Conservation (phyloP, 2,888 invertebrate genomes). For the Nomada lathburiana region DNA sequence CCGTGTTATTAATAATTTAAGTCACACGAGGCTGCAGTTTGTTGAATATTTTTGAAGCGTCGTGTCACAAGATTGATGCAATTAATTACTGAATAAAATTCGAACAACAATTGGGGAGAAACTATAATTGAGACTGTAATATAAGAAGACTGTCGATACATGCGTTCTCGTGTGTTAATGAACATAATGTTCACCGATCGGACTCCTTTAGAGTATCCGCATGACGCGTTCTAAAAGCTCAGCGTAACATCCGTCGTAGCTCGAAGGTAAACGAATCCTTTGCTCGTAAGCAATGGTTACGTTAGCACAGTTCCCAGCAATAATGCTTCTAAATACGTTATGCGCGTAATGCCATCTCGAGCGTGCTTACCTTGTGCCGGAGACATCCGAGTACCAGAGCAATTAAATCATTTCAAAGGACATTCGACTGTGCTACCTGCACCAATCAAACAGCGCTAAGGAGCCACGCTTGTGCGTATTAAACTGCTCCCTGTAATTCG, state of each 20-base stretch:
- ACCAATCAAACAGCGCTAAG: conserved; percentile 39
- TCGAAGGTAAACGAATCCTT: conserved; percentile 27
- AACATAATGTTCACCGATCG: neutral
- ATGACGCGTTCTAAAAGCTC: neutral
- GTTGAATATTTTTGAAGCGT: too few species aligned
- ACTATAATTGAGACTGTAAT: too few species aligned
- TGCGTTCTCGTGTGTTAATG: neutral
- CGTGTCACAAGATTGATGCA: too few species aligned
- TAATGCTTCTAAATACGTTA: conserved; percentile 23
- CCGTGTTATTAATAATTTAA: too few species aligned
- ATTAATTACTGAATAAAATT: too few species aligned
- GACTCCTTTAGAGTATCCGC: neutral
- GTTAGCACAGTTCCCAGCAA: conserved; percentile 6
- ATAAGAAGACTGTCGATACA: too few species aligned
- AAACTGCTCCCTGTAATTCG: neutral
- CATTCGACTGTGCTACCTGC: conserved; percentile 20
- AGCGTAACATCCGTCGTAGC: neutral
- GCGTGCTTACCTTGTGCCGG: conserved; percentile 5
- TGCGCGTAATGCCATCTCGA: conserved; percentile 4
- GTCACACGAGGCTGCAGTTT: too few species aligned
- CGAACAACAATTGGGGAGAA: too few species aligned
- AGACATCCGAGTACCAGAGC: conserved; percentile 18
- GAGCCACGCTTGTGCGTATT: conserved; percentile 26
- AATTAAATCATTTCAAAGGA: conserved; percentile 42
- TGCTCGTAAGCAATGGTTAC: conserved; percentile 14